phyloP scores from a whole-genome alignment of 1,140 invertebrate species.

The Macrotrachela quadricornifera region DNA sequence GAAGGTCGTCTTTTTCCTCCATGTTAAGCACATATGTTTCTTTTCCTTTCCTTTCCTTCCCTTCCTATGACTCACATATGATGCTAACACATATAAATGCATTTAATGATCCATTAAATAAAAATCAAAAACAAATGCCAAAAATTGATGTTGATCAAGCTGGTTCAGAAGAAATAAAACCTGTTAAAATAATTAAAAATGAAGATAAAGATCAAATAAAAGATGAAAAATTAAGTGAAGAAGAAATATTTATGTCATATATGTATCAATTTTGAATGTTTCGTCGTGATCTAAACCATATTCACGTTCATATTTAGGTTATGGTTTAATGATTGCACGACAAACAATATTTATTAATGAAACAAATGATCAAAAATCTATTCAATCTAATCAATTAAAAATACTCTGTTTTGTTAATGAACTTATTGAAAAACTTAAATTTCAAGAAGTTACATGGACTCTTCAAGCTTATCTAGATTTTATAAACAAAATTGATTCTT shows the following conservation, averaged over 20 bases:
- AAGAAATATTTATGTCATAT: too few relatives aligned
- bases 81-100: too few relatives aligned
- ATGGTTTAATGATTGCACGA: constrained; percentile 66
- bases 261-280: not conserved
- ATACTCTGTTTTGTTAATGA: not conserved
- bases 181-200: constrained; percentile 43
- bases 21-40: too few relatives aligned
- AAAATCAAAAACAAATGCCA: too few relatives aligned
- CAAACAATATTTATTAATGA: constrained; percentile 33
- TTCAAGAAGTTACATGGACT: not conserved
- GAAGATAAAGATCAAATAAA: constrained; percentile 51
- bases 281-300: not conserved
- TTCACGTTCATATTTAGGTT: constrained; percentile 52
- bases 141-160: too few relatives aligned
- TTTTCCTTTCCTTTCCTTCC: too few relatives aligned
- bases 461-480: not conserved
- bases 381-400: not conserved
- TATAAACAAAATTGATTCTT: too few relatives aligned
- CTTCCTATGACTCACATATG: too few relatives aligned
- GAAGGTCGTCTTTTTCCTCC: too few relatives aligned
- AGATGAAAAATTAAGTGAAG: constrained; percentile 25
- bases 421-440: not conserved
- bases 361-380: constrained; percentile 5
- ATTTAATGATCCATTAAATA: not conserved
- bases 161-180: constrained; percentile 32